Evolutionary conservation across 1,140 invertebrate species (phyloP).

Genomic region (Heliconius nattereri): DNA sequence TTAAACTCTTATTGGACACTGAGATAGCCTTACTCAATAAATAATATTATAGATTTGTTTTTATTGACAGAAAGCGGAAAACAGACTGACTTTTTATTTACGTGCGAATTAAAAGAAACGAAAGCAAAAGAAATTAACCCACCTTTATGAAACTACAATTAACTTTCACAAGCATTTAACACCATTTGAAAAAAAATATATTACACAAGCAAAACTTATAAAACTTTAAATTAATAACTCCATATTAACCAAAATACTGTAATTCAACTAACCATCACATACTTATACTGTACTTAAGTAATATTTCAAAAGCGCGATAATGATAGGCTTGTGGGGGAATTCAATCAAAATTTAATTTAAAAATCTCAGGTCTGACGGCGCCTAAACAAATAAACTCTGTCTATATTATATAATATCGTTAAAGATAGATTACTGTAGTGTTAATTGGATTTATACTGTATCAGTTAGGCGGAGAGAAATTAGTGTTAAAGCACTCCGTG

Average conservation of each 20-base stretch:
- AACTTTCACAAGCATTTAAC: too few relatives aligned
- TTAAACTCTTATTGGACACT: too few relatives aligned
- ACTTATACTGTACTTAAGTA: conserved; percentile 16
- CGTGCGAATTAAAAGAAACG: too few relatives aligned
- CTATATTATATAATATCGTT: neutral
- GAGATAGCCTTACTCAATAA: too few relatives aligned
- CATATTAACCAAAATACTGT: neutral
- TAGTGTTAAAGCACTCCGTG: too few relatives aligned
- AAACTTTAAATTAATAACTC: neutral
- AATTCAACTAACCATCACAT: neutral
- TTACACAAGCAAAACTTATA: neutral
- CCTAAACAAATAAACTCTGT: conserved; percentile 5
- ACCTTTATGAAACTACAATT: too few relatives aligned
- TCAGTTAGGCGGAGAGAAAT: too few relatives aligned
- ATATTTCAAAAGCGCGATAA: neutral
- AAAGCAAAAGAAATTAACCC: too few relatives aligned
- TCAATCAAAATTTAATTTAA: conserved; percentile 12
- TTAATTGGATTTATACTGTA: too few relatives aligned
- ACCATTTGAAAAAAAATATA: neutral
- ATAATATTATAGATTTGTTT: too few relatives aligned
- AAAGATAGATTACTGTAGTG: neutral
- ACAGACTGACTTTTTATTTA: too few relatives aligned
- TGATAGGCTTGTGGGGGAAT: neutral
- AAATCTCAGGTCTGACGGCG: neutral
- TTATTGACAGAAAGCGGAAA: too few relatives aligned